These are phyloP conservation scores for Mormyrops boulengeri DNA, from an alignment of 2,797 vertebrate genomes.

Conservation along the genomic window DNA sequence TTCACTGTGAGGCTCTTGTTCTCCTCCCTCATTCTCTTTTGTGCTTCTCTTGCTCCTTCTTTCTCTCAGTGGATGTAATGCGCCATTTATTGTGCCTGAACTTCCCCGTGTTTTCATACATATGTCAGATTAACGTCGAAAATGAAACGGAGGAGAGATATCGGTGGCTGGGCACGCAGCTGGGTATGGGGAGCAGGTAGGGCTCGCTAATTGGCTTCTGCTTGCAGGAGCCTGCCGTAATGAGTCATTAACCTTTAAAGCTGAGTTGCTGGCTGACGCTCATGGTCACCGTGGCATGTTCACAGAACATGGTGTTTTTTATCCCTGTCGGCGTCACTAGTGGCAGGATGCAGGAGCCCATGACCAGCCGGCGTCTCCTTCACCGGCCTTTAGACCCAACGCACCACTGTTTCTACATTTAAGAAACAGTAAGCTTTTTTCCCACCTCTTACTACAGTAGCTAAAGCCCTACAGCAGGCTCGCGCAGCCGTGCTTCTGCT, in stretches of 20 bases:
- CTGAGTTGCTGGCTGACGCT: slow-evolving; percentile 31
- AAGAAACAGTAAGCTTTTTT: not conserved
- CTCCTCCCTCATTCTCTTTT: not conserved
- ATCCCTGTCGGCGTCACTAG: not conserved
- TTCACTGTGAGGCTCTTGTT: not conserved
- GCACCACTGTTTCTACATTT: not conserved
- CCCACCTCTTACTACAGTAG: not conserved
- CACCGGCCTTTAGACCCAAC: not conserved
- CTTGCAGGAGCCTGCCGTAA: slow-evolving; percentile 53
- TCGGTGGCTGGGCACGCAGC: not conserved
- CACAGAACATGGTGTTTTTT: not conserved
- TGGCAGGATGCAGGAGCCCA: not conserved
- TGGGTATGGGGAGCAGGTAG: slow-evolving; percentile 5
- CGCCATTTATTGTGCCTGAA: not conserved
- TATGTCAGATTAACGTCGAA: not conserved
- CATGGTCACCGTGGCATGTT: not conserved
- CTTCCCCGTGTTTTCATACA: not conserved
- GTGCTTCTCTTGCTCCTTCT: not conserved
- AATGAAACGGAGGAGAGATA: not conserved
- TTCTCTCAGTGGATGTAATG: not conserved
- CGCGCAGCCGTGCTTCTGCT: not conserved
- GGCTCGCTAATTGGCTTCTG: slow-evolving; percentile 59
- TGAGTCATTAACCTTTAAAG: slow-evolving; percentile 62
- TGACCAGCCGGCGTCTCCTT: not conserved
- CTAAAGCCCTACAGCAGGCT: not conserved